A percentile compares a stretch with the other conserved stretches of the same genome.
Evolutionary conservation across 2,888 invertebrate genomes (phyloP).

Genomic region (Drosophila merina): DNA sequence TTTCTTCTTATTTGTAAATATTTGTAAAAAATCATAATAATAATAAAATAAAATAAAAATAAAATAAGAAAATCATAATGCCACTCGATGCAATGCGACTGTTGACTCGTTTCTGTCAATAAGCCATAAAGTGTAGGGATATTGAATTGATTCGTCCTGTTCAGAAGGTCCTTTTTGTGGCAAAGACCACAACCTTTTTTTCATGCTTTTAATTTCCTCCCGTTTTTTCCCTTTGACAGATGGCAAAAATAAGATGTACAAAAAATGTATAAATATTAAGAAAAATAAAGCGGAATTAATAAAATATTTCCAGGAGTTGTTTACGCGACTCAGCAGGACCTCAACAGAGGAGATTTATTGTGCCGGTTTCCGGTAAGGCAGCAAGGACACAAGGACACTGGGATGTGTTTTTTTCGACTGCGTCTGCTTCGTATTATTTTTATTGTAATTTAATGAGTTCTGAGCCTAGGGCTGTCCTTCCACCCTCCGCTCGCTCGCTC

Average conservation of each 20-base stretch:
- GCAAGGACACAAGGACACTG: too few relatives aligned
- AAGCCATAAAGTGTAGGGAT: too few relatives aligned
- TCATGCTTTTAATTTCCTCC: background rate
- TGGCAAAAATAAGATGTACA: background rate
- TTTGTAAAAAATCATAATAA: too few relatives aligned
- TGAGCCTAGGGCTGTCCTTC: conserved; percentile 31
- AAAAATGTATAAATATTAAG: background rate
- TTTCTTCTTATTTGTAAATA: too few relatives aligned
- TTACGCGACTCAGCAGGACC: background rate
- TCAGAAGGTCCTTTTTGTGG: background rate
- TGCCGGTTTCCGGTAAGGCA: conserved; percentile 13
- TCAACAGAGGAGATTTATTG: conserved; percentile 21
- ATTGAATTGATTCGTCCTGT: too few relatives aligned
- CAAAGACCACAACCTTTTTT: background rate
- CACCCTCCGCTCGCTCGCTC: background rate
- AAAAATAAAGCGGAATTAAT: conserved; percentile 11
- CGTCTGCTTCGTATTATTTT: conserved; percentile 32
- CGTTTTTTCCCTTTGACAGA: background rate
- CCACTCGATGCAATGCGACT: too few relatives aligned
- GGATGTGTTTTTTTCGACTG: background rate
- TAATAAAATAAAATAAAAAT: too few relatives aligned
- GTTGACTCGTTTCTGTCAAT: too few relatives aligned
- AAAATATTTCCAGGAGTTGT: conserved; percentile 7
- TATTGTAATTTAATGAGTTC: conserved; percentile 72
- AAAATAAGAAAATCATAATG: too few relatives aligned